Evolutionary conservation across 1,140 invertebrate species (phyloP).

Genomic region (Ceratina australensis): DNA sequence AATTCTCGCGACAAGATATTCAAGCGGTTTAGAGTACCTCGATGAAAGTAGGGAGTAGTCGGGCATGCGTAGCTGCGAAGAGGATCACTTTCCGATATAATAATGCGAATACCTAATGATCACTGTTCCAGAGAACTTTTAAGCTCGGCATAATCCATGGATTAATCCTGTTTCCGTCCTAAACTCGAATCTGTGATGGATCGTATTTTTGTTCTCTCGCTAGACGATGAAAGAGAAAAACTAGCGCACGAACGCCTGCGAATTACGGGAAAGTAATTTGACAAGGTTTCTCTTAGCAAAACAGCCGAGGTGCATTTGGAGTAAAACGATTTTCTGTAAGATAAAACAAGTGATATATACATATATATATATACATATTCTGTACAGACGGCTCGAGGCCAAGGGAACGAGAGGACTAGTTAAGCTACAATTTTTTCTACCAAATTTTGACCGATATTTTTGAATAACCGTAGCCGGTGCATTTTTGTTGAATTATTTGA

Average conservation of each 20-base stretch:
- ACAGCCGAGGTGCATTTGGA: too few species aligned
- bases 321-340: too few species aligned
- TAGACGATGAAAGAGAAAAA: not conserved
- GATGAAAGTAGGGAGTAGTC: not conserved
- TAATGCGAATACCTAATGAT: constrained; percentile 39
- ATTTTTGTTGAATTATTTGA: too few species aligned
- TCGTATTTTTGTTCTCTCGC: constrained; percentile 24
- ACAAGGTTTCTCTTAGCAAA: too few species aligned
- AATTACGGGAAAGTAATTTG: too few species aligned
- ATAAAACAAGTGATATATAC: too few species aligned
- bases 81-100: not conserved
- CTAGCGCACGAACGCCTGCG: not conserved
- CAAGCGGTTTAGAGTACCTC: too few species aligned
- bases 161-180: constrained; percentile 69
- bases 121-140: constrained; percentile 76
- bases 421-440: not conserved
- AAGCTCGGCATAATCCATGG: constrained; percentile 75
- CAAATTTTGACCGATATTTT: constrained; percentile 1
- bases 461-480: not conserved
- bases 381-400: too few species aligned
- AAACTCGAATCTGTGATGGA: constrained; percentile 75
- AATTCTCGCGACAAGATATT: not conserved
- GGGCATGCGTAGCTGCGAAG: fast-evolving
- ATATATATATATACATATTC: too few species aligned
- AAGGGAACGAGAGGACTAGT: not conserved